phyloP scores from a whole-genome alignment of 2,888 invertebrate species.

The Matsumyia berberina region DNA sequence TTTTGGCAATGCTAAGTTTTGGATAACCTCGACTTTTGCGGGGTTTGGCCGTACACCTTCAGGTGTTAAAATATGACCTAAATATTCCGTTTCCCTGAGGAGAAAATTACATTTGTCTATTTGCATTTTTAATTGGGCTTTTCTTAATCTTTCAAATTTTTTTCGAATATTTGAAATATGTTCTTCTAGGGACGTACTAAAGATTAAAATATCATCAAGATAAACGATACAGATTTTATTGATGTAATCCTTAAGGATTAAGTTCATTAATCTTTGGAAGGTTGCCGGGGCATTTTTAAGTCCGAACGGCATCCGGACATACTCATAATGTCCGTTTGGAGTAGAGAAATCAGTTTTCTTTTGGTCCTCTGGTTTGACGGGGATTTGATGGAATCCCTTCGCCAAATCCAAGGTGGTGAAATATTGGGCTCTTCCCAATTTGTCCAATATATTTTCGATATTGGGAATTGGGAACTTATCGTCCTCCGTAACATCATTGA shows the following conservation, averaged over 20 bases:
- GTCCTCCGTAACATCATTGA: too few species aligned
- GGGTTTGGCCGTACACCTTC: neutral
- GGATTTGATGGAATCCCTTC: neutral
- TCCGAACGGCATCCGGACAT: neutral
- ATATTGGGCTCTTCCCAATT: too few species aligned
- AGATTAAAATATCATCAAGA: too few species aligned
- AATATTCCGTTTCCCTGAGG: neutral
- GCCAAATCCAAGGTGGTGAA: too few species aligned
- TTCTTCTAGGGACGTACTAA: too few species aligned
- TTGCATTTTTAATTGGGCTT: neutral
- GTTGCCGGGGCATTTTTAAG: neutral
- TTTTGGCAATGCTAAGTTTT: slow-evolving; percentile 1
- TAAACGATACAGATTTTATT: neutral
- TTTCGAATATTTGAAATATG: neutral
- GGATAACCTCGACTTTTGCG: neutral
- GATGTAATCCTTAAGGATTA: neutral
- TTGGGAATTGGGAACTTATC: neutral
- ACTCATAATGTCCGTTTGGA: neutral
- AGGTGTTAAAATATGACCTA: neutral
- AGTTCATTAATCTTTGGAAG: neutral
- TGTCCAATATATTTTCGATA: neutral
- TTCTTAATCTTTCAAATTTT: too few species aligned
- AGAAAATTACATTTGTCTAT: neutral
- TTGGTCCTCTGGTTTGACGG: neutral
- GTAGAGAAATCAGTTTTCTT: neutral